These are phyloP conservation scores for Paramormyrops kingsleyae DNA, from an alignment of 2,113 vertebrate species.

Conservation along the genomic window DNA sequence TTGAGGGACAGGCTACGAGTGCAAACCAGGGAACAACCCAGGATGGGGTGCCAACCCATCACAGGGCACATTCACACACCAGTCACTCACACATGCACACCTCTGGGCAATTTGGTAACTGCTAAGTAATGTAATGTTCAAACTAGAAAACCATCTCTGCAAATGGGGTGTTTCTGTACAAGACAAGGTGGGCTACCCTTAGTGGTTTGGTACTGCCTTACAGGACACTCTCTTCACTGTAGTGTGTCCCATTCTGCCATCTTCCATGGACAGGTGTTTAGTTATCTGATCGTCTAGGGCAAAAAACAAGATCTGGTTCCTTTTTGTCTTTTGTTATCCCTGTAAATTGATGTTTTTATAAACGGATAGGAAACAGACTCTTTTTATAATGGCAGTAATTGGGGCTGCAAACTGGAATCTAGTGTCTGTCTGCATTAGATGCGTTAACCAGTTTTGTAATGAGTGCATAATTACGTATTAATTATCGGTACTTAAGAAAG, in stretches of 20 bases:
- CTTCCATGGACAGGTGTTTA: not conserved
- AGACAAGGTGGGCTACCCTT: not conserved
- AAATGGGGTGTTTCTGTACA: not conserved
- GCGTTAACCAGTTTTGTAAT: conserved; percentile 50
- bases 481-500: conserved; percentile 51
- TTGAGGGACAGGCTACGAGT: not conserved
- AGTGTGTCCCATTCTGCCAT: not conserved
- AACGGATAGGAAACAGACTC: conserved; percentile 30
- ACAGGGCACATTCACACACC: not conserved
- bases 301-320: conserved; percentile 23
- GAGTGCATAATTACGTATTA: conserved; percentile 54
- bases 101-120: not conserved
- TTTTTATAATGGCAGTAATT: conserved; percentile 41
- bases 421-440: conserved; percentile 41
- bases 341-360: conserved; percentile 41
- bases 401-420: conserved; percentile 33
- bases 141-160: not conserved
- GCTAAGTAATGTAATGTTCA: not conserved
- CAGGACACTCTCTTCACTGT: not conserved
- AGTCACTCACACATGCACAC: not conserved
- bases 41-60: not conserved
- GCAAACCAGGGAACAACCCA: not conserved
- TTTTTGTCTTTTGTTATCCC: conserved; percentile 31
- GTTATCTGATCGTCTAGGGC: not conserved
- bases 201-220: not conserved